Evolutionary conservation across 2,888 invertebrate species (phyloP), one percentile per base, ranked within the genome.

Genomic region (Sinhomidia bicolor): DNA sequence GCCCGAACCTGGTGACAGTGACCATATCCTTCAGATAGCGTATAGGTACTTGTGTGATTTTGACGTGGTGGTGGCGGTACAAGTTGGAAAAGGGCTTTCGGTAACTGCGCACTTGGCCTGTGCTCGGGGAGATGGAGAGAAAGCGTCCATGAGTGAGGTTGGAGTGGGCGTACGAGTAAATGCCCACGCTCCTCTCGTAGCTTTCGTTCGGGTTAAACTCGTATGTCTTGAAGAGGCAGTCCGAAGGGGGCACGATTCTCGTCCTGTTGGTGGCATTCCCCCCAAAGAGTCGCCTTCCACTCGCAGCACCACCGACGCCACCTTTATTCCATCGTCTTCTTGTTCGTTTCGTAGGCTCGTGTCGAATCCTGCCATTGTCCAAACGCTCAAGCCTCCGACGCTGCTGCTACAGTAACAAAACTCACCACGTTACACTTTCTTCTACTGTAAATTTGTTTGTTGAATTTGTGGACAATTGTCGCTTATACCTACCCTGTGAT

Each of bases 161-260:
- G 20, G 86, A 86, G 32, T 86, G 86, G 12, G 57, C 0, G 14
- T 51, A 80, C 10, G 86, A 86, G 60, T 86, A 86, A 51, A 86
- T 80, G 5, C 57, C 86, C 17, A 86, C 80, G 0, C 60, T 23
- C 1, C 71, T 23, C 60, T 86, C 86, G 26, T 80, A 86, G n/a
- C 80, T 86, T 23, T 85, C 85, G 0, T 68, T n/a, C n/a, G 85
- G 29, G 29, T 57, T 32, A 60, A 80, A 86, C 32, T 86, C 80
- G 26, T 44, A 80, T 6, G 71, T 71, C 68, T 81, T 86, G 32
- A 86, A 81, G 3, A 86, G 23, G 26, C 86, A 86, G 41, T 86
- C 86, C 6, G 29, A 14, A 1, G 78, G 85, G 1, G 65, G 65
- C 7, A 32, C 14, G 17, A 26, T 44, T 7, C 14, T 23, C 20